Evolutionary conservation across 2,888 invertebrate genomes (phyloP).

Genomic region (Polydesmus complanatus): DNA sequence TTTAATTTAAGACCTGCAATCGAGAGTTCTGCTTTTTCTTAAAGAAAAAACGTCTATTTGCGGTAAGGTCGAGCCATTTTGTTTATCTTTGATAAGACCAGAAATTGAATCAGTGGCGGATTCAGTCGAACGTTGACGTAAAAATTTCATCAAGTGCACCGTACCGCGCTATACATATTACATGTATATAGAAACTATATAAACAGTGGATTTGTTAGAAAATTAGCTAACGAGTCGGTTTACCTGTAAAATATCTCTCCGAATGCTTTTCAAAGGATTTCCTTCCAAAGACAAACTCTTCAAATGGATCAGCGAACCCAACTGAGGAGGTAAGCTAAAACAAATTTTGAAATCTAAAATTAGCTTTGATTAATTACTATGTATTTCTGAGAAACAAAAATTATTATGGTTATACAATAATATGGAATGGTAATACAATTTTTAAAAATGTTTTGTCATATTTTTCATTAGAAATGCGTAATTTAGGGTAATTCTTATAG

Average conservation of each 20-base stretch:
- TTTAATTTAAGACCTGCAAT: not conserved
- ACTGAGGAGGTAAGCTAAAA: slow-evolving; percentile 48
- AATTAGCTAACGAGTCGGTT: not conserved
- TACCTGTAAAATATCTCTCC: slow-evolving; percentile 61
- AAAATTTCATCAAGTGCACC: slow-evolving; percentile 56
- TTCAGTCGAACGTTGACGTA: slow-evolving; percentile 27
- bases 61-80: not conserved
- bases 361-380: no score
- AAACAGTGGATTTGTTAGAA: not conserved
- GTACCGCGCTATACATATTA: slow-evolving; percentile 50
- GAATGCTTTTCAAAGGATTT: slow-evolving; percentile 64
- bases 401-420: no score
- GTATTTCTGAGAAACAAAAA: no score
- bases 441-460: no score
- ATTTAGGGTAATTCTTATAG: no score
- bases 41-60: slow-evolving; percentile 8
- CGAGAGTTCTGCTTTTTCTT: slow-evolving; percentile 5
- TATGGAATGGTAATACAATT: no score
- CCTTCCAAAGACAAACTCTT: slow-evolving; percentile 72
- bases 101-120: no score
- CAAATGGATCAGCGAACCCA: slow-evolving; percentile 57
- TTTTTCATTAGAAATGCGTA: no score
- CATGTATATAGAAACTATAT: not conserved
- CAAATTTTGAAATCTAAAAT: no score
- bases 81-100: no score